These are phyloP conservation scores for Chymomyza fuscimana DNA, from an alignment of 2,888 invertebrate species.

Conservation along the genomic window DNA sequence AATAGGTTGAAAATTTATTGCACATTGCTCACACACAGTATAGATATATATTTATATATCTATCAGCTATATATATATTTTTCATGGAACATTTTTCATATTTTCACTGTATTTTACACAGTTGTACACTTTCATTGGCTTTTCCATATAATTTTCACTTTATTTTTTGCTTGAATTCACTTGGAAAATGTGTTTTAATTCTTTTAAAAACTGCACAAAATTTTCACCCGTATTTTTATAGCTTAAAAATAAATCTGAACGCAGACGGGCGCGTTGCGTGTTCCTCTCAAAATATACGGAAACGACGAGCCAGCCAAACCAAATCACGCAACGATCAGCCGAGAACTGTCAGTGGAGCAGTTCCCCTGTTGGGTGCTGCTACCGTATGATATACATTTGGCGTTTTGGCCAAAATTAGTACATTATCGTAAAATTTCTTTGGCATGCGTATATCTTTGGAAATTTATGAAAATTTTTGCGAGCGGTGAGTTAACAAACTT, in stretches of 20 bases:
- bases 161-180: background rate
- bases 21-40: conserved; percentile 4
- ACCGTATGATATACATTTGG: conserved; percentile 16
- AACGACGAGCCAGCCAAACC: conserved; percentile 44
- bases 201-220: conserved; percentile 15
- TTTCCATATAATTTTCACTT: background rate
- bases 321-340: conserved; percentile 65
- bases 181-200: conserved; percentile 12
- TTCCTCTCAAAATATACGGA: conserved; percentile 26
- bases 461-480: background rate
- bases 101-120: conserved; percentile 3
- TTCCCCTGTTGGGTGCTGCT: conserved; percentile 4
- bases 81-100: conserved; percentile 16
- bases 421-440: conserved; percentile 25
- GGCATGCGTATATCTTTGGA: background rate
- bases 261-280: conserved; percentile 60
- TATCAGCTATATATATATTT: conserved; percentile 10
- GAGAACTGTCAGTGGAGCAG: conserved; percentile 63
- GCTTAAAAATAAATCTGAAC: conserved; percentile 69
- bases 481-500: no score
- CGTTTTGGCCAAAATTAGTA: conserved; percentile 9
- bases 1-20: conserved; percentile 1
- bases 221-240: conserved; percentile 50
- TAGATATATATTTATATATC: background rate
- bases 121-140: background rate